These are phyloP conservation scores for Operophtera brumata DNA, from an alignment of 2,888 invertebrate species.

Conservation along the genomic window DNA sequence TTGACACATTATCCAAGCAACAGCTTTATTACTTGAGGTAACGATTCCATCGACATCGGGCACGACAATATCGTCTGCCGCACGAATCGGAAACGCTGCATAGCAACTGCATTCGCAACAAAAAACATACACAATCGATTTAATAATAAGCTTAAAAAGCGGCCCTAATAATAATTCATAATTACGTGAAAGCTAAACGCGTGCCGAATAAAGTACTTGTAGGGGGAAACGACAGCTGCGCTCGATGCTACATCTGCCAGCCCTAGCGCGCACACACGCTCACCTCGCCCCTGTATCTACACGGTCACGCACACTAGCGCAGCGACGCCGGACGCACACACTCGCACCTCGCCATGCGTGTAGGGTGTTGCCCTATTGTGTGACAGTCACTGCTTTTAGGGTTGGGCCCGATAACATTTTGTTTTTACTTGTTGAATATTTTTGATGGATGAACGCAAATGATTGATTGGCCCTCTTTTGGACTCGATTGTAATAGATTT, in stretches of 20 bases:
- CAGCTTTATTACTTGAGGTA: constrained; percentile 12
- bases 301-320: constrained; percentile 24
- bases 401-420: constrained; percentile 68
- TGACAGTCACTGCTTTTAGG: constrained; percentile 49
- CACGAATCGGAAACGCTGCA: constrained; percentile 33
- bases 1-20: constrained; percentile 17
- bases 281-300: constrained; percentile 26
- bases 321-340: constrained; percentile 18
- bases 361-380: constrained; percentile 65
- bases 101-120: constrained; percentile 66
- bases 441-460: constrained; percentile 74
- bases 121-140: constrained; percentile 49
- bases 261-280: constrained; percentile 53
- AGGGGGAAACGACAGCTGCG: constrained; percentile 72
- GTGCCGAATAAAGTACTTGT: constrained; percentile 65
- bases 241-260: constrained; percentile 68
- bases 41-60: constrained; percentile 20
- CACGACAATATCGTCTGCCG: constrained; percentile 13
- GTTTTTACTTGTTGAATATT: constrained; percentile 80
- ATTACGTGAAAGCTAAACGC: constrained; percentile 75
- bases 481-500: constrained; percentile 63
- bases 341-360: constrained; percentile 38
- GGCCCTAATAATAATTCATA: constrained; percentile 71
- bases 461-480: constrained; percentile 68
- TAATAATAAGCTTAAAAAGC: constrained; percentile 61